Evolutionary conservation across 2,797 vertebrate species (phyloP).

Genomic region (Orientallactaga sibirica): DNA sequence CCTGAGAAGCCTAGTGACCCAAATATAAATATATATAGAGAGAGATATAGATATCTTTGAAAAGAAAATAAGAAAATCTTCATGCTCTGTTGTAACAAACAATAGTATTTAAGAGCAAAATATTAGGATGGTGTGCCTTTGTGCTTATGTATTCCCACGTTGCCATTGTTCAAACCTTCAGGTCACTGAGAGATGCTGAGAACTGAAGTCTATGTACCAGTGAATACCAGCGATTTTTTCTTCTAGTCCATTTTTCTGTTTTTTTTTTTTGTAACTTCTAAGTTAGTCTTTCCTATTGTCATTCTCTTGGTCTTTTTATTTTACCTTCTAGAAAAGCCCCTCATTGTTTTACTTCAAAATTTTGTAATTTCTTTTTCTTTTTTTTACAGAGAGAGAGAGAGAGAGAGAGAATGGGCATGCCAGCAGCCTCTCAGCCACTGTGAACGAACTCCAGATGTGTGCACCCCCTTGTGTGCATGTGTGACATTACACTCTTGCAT

Average conservation of each 20-base stretch:
- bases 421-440: too few relatives aligned
- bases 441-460: too few relatives aligned
- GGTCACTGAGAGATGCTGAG: not conserved
- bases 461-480: too few relatives aligned
- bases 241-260: not conserved
- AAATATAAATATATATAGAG: too few relatives aligned
- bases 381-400: too few relatives aligned
- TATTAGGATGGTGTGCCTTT: not conserved
- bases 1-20: too few relatives aligned
- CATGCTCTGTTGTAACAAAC: too few relatives aligned
- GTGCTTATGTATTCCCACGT: rapidly evolving
- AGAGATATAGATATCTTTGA: too few relatives aligned
- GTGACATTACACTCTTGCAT: too few relatives aligned
- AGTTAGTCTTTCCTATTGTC: not conserved
- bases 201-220: not conserved
- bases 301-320: not conserved
- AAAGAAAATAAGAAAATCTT: too few relatives aligned
- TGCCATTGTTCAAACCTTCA: not conserved
- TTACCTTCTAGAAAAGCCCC: not conserved
- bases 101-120: not conserved
- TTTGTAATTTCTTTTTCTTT: not conserved
- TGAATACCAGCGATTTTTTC: not conserved
- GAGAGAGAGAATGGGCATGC: too few relatives aligned
- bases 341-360: not conserved
- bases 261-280: not conserved